These are phyloP conservation scores for Acridotheres tristis DNA, from an alignment of 2,797 vertebrate species.

Conservation along the genomic window DNA sequence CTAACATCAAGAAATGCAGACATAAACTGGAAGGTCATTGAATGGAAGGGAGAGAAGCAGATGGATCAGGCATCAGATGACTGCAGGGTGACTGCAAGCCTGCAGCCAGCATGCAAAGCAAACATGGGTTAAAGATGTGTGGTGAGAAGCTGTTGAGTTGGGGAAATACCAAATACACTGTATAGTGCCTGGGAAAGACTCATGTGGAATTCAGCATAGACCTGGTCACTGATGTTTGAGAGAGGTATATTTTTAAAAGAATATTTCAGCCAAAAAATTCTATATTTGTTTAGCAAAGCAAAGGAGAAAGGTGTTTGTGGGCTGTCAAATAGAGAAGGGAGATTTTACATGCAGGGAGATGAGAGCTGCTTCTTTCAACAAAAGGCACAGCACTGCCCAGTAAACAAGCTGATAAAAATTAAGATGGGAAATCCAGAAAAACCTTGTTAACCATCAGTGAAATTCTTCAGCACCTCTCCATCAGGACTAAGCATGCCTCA, in stretches of 20 bases:
- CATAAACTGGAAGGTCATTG: neutral
- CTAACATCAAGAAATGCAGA: neutral
- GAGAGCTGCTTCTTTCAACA: neutral
- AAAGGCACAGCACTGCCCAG: neutral
- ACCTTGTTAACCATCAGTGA: neutral
- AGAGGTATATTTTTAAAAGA: neutral
- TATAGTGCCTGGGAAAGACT: neutral
- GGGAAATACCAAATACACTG: neutral
- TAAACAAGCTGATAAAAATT: neutral
- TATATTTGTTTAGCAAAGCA: neutral
- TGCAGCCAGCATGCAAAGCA: neutral
- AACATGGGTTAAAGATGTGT: neutral
- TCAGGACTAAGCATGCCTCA: neutral
- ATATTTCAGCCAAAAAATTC: neutral
- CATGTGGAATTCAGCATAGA: neutral
- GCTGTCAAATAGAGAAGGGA: neutral
- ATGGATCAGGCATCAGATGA: rapidly evolving
- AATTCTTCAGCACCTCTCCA: neutral
- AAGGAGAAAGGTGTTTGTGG: neutral
- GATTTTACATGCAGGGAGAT: neutral
- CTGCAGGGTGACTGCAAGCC: neutral
- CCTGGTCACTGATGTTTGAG: neutral
- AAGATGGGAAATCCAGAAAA: neutral
- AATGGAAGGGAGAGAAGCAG: neutral
- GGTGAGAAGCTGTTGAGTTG: neutral